Conservation (phyloP, 2,113 vertebrate species). For the Pardalotus punctatus region DNA sequence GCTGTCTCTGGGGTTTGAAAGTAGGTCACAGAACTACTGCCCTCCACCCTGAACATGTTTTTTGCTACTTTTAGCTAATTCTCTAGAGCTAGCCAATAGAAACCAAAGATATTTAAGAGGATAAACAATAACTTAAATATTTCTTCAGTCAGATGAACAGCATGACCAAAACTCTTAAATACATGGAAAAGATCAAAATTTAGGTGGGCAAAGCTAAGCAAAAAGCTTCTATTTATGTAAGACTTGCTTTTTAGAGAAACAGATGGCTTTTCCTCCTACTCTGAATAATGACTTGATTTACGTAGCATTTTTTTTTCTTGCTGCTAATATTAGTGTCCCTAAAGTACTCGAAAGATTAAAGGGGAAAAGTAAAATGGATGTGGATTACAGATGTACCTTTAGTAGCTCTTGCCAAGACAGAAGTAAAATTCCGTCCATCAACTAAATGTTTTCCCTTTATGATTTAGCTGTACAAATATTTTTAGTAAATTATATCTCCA, state of each 20-base stretch:
- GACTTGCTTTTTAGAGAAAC: background rate
- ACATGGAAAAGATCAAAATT: background rate
- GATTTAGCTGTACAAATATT: background rate
- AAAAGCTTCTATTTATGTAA: background rate
- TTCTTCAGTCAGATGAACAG: background rate
- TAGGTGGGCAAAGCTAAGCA: background rate
- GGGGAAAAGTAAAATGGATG: background rate
- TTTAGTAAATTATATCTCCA: background rate
- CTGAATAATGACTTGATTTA: background rate
- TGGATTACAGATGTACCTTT: background rate
- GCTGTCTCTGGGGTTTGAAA: background rate
- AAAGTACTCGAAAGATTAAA: background rate
- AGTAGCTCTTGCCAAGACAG: background rate
- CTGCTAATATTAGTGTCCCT: background rate
- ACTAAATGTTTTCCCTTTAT: background rate
- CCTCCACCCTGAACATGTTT: background rate
- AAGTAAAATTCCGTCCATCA: background rate
- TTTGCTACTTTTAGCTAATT: background rate
- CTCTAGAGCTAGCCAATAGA: background rate
- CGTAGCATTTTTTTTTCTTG: background rate
- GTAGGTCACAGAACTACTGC: background rate
- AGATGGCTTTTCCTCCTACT: constrained; percentile 18
- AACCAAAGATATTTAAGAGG: background rate
- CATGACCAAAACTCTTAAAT: background rate
- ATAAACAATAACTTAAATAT: background rate